Percentiles rank a stretch among this genome's conserved stretches.
Evolutionary conservation across 2,113 vertebrate species (phyloP).

Genomic region (Aspiorhynchus laticeps): DNA sequence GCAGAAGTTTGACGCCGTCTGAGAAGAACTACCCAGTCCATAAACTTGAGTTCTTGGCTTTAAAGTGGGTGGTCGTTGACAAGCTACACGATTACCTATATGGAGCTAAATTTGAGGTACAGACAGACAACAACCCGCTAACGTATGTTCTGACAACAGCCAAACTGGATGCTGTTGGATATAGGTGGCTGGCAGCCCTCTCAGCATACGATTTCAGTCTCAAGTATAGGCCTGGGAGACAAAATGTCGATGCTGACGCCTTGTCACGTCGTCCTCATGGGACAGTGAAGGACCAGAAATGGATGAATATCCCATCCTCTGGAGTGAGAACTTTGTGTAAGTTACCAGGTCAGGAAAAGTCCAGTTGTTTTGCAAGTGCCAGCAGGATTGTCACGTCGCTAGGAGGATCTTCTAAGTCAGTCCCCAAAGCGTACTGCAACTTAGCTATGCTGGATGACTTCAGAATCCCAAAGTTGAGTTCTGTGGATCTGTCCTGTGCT

Average conservation of each 20-base stretch:
- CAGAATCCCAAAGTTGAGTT: background rate
- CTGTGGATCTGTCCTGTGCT: background rate
- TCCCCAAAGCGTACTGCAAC: background rate
- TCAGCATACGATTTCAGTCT: slow-evolving; percentile 28
- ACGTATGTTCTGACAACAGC: background rate
- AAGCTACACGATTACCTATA: no score
- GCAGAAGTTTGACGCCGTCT: slow-evolving; percentile 15
- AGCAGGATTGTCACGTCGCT: background rate
- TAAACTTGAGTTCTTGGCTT: background rate
- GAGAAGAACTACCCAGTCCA: background rate
- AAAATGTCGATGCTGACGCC: background rate
- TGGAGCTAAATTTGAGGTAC: no score
- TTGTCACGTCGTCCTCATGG: slow-evolving; percentile 43
- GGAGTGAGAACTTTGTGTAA: slow-evolving; percentile 5
- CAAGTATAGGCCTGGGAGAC: slow-evolving; percentile 12
- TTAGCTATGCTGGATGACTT: background rate
- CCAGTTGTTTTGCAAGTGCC: background rate
- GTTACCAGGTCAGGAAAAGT: background rate
- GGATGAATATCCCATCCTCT: background rate
- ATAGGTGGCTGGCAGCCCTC: background rate
- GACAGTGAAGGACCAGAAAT: background rate
- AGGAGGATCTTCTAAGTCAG: slow-evolving; percentile 3
- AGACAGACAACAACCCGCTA: background rate
- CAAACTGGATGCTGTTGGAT: background rate
- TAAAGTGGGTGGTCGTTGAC: no score